Conservation (phyloP, 2,888 invertebrate species). For the Pedicia rivosa region DNA sequence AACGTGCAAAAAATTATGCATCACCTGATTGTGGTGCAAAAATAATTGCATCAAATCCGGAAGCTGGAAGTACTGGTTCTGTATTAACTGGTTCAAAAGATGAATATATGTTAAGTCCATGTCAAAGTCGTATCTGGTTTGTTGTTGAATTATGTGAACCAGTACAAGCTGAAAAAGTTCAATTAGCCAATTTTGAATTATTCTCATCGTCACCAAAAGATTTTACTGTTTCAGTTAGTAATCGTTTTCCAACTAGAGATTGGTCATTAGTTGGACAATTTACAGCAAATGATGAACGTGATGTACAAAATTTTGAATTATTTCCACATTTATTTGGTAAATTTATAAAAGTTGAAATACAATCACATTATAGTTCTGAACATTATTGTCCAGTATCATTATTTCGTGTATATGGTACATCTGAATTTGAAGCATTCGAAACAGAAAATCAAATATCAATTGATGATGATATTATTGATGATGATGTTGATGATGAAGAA, state of each 20-base stretch:
- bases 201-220: slow-evolving; percentile 95
- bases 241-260: slow-evolving; percentile 79
- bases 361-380: slow-evolving; percentile 89
- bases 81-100: slow-evolving; percentile 82
- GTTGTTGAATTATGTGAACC: slow-evolving; percentile 96
- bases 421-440: slow-evolving; percentile 78
- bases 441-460: slow-evolving; percentile 57
- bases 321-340: slow-evolving; percentile 73
- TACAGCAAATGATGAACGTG: slow-evolving; percentile 70
- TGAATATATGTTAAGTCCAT: slow-evolving; percentile 96
- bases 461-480: slow-evolving; percentile 52
- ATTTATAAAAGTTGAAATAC: slow-evolving; percentile 78
- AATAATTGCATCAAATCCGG: slow-evolving; percentile 81
- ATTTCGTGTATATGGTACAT: slow-evolving; percentile 84
- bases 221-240: slow-evolving; percentile 73
- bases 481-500: slow-evolving; percentile 33
- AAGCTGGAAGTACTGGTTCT: slow-evolving; percentile 73
- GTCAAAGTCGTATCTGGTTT: slow-evolving; percentile 86
- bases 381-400: slow-evolving; percentile 97
- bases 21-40: slow-evolving; percentile 96
- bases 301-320: slow-evolving; percentile 71
- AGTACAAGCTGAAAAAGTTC: slow-evolving; percentile 86
- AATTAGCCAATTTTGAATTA: slow-evolving; percentile 92
- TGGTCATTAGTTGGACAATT: slow-evolving; percentile 84
- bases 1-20: slow-evolving; percentile 86